Conservation (phyloP, 2,797 vertebrate genomes). For the Sitta carolinensis region DNA sequence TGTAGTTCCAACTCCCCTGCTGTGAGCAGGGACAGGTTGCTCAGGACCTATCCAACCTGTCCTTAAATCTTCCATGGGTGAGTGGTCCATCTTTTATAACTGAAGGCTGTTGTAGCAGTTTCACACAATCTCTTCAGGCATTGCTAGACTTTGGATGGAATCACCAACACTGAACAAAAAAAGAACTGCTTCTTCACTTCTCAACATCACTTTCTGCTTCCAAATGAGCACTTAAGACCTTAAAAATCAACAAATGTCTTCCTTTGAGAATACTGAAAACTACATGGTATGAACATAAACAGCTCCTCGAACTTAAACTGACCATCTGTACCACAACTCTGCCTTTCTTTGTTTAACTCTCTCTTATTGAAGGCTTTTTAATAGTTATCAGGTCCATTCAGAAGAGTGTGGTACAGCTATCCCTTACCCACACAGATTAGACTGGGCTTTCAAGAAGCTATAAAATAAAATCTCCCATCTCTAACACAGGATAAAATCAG, state of each 20-base stretch:
- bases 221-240: neutral
- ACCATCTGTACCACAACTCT: neutral
- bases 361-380: neutral
- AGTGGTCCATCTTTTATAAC: rapidly evolving
- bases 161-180: neutral
- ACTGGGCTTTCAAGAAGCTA: neutral
- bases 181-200: neutral
- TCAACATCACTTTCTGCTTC: neutral
- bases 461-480: neutral
- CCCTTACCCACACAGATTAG: neutral
- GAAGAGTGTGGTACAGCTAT: neutral
- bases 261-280: neutral
- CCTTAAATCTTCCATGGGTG: neutral
- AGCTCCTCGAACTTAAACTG: neutral
- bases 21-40: neutral
- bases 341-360: neutral
- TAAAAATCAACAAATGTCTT: neutral
- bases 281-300: neutral
- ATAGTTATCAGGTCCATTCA: neutral
- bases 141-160: neutral
- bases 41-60: neutral
- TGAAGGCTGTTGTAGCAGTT: neutral
- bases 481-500: neutral
- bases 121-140: neutral
- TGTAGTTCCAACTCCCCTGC: neutral